Evolutionary conservation across 2,797 vertebrate genomes (phyloP), one percentile per base, ranked within the genome.

Genomic region (Silurus lanzhouensis): DNA sequence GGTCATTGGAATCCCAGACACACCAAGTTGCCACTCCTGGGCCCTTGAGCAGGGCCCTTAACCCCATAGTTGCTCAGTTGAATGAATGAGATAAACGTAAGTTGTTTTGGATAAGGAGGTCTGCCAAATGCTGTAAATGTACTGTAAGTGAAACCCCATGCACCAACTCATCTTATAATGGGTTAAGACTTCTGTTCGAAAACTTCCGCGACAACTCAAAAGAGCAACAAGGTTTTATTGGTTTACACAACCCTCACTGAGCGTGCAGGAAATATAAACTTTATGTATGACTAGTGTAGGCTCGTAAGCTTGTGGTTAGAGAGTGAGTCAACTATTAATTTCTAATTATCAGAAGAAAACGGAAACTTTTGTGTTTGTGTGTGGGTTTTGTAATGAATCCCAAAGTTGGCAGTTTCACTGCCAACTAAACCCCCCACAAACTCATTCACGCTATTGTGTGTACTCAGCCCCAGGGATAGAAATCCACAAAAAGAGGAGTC

Each of bases 191-290:
- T 44, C 8, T 19, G 0, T 38, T 60, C 60, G n/a, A 64, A 83
- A 44, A 46, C 77, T 15, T 64, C 44, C 22, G 7, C 27, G 15
- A 57, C 1, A n/a, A 44, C 75, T 77, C 15, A 20, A 7, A 78
- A 38, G 17, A 17, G 13, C 22, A 75, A 89, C 19, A 22, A 25
- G 17, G 75, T 38, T 91, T 90, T 89, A 87, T 85, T 83, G 27
- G 86, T 86, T 88, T 82, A 81, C 58, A 48, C 10, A 70, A 64
- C 55, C 60, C 22, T 66, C 15, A 44, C 63, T 86, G 82, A 44
- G 61, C 58, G 19, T 86, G 25, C 60, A 87, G 52, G 84, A 85
- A 77, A 86, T 82, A 70, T 87, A 66, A 85, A 87, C n/a, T 55
- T 78, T 76, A 77, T 87, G 81, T 55, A 75, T 61, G 55, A 79